A percentile compares a stretch with the other conserved stretches of the same genome.
phyloP scores from a whole-genome alignment of 2,797 vertebrate genomes.

The Capromys pilorides region DNA sequence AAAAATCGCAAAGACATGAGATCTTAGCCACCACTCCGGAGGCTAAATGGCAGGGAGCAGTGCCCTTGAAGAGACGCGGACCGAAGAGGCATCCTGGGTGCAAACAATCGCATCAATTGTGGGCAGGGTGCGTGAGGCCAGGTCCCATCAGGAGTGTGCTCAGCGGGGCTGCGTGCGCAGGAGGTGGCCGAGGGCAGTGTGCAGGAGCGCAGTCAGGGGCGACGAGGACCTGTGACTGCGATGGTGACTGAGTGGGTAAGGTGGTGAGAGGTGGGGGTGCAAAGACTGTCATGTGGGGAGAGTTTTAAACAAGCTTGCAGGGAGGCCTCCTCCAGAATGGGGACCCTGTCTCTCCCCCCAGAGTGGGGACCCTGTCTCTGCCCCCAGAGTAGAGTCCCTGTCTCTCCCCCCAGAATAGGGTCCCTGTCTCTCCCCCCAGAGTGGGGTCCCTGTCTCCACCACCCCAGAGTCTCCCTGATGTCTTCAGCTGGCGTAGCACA shows the following conservation, averaged over 20 bases:
- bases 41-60: not conserved
- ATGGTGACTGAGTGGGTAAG: accelerated
- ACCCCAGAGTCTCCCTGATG: not conserved
- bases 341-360: no score
- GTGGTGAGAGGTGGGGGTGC: no score
- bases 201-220: not conserved
- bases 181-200: not conserved
- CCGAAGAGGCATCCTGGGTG: not conserved
- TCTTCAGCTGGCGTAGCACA: not conserved
- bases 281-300: no score
- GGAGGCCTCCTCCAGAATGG: no score
- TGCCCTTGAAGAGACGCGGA: not conserved
- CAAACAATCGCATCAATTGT: not conserved
- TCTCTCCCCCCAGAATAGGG: no score
- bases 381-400: no score
- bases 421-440: not conserved
- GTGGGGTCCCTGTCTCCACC: not conserved
- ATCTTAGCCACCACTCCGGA: slow-evolving; percentile 3
- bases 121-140: not conserved
- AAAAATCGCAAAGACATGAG: slow-evolving; percentile 34
- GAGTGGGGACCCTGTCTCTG: no score
- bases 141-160: not conserved
- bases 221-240: accelerated
- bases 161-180: not conserved
- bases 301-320: no score